Evolutionary conservation across 30 jellyfish, hydroid and myxozoan species (phyloP), one percentile per base, ranked within the genome.

Genomic region (Haliclystus octoradiatus): DNA sequence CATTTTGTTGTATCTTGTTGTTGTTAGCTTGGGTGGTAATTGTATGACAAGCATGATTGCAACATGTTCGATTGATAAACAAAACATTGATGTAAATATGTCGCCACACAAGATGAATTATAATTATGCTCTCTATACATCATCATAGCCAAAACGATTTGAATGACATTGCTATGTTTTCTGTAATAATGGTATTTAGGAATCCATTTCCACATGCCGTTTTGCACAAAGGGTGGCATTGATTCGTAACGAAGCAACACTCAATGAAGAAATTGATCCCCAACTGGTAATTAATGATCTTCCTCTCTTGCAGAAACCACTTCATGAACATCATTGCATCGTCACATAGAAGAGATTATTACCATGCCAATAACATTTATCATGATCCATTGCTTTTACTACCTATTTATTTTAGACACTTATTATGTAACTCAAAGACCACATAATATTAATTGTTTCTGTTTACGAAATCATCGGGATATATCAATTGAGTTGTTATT

Each of bases 1-100:
- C 57, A 19, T 40, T 40, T 19, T 40, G 57, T 40, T 40, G 57
- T 49, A 15, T 51, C 24, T 26, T 23, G 19, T 13, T 51, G 2
- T 62, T 60, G 71, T 29, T 57, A 89, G 98, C 34, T 74, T 89
- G 19, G 98, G 98, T 26, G 98, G 98, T 13, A 89, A 89, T 33
- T 89, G 98, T 68, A 89, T 81, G 98, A 89, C 98, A 71, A 81
- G 94, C 47, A 89, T 89, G 98, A 72, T 89, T 32, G 98, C 98
- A 12, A 89, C 98, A 14, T 80, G 95, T 50, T 81, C 98, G 27
- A 87, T 81, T 1, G 98, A 89, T 28, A 89, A 81, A 74, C 76
- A 69, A 50, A 89, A 89, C 61, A 81, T 89, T 26, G 98, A 89
- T 63, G 98, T 81, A 81, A 64, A 86, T 35, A 26, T 26, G n/a